phyloP scores from a whole-genome alignment of 2,888 invertebrate genomes.

The Drosophila putrida region DNA sequence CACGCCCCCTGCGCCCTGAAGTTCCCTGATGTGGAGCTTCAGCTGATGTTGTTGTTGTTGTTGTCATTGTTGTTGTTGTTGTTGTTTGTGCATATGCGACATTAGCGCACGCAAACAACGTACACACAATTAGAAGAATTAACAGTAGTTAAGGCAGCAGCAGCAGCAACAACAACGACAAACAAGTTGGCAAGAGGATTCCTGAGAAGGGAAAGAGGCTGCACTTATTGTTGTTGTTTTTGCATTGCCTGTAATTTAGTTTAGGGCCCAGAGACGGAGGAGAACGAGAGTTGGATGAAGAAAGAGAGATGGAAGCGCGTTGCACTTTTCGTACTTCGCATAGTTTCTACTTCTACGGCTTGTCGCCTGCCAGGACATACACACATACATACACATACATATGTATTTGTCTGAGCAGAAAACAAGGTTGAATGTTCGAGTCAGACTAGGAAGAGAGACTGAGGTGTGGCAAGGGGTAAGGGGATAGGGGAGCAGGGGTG shows the following conservation, averaged over 20 bases:
- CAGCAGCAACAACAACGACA: slow-evolving; percentile 37
- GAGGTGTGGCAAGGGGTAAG: not conserved
- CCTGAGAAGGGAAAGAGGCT: slow-evolving; percentile 23
- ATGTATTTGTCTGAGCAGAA: not conserved
- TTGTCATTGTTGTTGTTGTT: slow-evolving; percentile 40
- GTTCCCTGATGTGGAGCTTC: slow-evolving; percentile 25
- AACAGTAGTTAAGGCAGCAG: slow-evolving; percentile 76
- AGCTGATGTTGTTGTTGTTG: slow-evolving; percentile 27
- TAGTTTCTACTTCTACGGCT: slow-evolving; percentile 45
- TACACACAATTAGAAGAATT: slow-evolving; percentile 80
- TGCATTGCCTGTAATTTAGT: slow-evolving; percentile 70
- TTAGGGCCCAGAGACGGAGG: slow-evolving; percentile 1
- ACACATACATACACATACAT: not conserved
- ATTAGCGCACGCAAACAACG: slow-evolving; percentile 80
- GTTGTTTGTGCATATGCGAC: slow-evolving; percentile 74
- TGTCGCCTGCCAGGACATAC: slow-evolving; percentile 52
- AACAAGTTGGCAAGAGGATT: slow-evolving; percentile 52
- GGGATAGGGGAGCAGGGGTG: not conserved
- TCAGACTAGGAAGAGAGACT: not conserved
- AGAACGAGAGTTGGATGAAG: not conserved
- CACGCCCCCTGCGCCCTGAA: slow-evolving; percentile 35
- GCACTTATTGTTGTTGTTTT: slow-evolving; percentile 41
- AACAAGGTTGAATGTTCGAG: slow-evolving; percentile 4
- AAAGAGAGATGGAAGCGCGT: slow-evolving; percentile 9
- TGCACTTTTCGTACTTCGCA: slow-evolving; percentile 60